Evolutionary conservation across 1,140 invertebrate genomes (phyloP).

Genomic region (Drosophila orena): DNA sequence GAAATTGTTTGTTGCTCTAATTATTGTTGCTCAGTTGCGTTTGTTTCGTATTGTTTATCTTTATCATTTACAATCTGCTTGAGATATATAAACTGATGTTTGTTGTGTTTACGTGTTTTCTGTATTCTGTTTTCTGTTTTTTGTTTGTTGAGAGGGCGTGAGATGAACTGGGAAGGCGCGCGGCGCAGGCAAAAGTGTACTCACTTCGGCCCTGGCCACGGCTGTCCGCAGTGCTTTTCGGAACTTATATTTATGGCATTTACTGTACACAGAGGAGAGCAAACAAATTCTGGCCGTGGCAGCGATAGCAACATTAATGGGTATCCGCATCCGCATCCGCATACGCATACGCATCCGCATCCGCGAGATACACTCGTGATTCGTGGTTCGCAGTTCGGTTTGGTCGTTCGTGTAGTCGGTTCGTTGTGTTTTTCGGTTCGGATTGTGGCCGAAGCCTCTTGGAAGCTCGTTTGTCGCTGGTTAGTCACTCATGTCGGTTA

Average conservation of each 20-base stretch:
- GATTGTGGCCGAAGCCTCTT: conserved; percentile 59
- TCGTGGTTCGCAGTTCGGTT: conserved; percentile 10
- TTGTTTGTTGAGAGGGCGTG: conserved; percentile 17
- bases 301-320: conserved; percentile 36
- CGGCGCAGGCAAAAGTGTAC: not conserved
- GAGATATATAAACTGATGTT: conserved; percentile 61
- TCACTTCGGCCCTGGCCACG: conserved; percentile 4
- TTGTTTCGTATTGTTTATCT: conserved; percentile 48
- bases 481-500: conserved; percentile 39
- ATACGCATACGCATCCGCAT: too few relatives aligned
- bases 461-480: conserved; percentile 74
- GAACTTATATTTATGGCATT: conserved; percentile 78
- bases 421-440: conserved; percentile 27
- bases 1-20: conserved; percentile 74
- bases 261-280: conserved; percentile 69
- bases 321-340: not conserved
- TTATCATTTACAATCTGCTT: conserved; percentile 78
- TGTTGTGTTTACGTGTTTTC: conserved; percentile 58
- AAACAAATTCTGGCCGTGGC: conserved; percentile 69
- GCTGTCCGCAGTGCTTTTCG: conserved; percentile 30
- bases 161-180: conserved; percentile 24
- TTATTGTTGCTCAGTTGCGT: conserved; percentile 81
- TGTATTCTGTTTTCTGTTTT: conserved; percentile 30
- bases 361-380: not conserved
- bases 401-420: not conserved